Evolutionary conservation across 2,113 vertebrate species (phyloP).

Genomic region (Takifugu flavidus): DNA sequence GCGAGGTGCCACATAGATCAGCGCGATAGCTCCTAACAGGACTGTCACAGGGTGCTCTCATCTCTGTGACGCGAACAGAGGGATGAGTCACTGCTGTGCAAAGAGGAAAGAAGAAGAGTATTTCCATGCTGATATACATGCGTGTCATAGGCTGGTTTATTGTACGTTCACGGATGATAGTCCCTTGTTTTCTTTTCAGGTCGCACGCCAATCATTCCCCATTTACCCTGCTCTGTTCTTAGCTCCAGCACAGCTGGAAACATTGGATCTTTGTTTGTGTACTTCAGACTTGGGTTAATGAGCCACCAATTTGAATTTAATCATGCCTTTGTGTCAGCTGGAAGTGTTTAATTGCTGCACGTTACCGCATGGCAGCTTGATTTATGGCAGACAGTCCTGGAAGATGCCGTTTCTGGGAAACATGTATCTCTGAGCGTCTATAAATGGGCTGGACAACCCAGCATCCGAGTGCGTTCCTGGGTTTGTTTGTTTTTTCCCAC

Average conservation of each 20-base stretch:
- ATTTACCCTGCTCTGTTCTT: slow-evolving; percentile 32
- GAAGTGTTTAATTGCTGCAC: slow-evolving; percentile 47
- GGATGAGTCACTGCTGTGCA: slow-evolving; percentile 76
- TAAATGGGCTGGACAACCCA: too few species aligned
- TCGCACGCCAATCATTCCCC: slow-evolving; percentile 19
- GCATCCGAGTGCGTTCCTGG: too few species aligned
- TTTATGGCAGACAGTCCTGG: slow-evolving; percentile 26
- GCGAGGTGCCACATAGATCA: slow-evolving; percentile 67
- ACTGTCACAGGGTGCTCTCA: slow-evolving; percentile 74
- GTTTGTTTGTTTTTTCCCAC: too few species aligned
- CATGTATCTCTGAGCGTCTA: slow-evolving; percentile 6
- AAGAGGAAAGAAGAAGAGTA: slow-evolving; percentile 47
- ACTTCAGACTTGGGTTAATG: slow-evolving; percentile 8
- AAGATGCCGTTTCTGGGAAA: slow-evolving; percentile 16
- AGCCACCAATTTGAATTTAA: slow-evolving; percentile 18
- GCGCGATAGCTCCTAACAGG: slow-evolving; percentile 70
- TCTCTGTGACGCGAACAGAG: slow-evolving; percentile 76
- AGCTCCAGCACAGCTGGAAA: slow-evolving; percentile 7
- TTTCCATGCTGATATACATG: slow-evolving; percentile 8
- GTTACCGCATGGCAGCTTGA: slow-evolving; percentile 40
- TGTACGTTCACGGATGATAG: slow-evolving; percentile 19
- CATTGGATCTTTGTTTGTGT: slow-evolving; percentile 16
- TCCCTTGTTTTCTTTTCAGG: slow-evolving; percentile 13
- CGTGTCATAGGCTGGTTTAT: slow-evolving; percentile 29
- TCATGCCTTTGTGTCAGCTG: slow-evolving; percentile 62